phyloP scores from a whole-genome alignment of 2,797 vertebrate genomes.

The Cryptoprocta ferox region DNA sequence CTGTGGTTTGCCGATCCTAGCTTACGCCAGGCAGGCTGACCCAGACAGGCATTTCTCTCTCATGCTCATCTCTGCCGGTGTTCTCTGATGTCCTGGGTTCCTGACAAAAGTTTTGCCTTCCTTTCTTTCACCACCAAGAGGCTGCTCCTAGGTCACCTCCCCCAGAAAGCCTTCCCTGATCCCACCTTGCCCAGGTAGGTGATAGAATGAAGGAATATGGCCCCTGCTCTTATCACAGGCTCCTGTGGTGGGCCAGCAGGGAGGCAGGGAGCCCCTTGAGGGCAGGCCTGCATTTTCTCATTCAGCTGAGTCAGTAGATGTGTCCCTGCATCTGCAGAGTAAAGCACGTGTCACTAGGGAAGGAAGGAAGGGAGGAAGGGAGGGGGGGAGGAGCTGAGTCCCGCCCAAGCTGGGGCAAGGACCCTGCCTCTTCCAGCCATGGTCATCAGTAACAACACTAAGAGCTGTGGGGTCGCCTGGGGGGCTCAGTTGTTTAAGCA shows the following conservation, averaged over 20 bases:
- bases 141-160: constrained; percentile 58
- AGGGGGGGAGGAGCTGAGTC: not conserved
- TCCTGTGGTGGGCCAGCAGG: fast-evolving
- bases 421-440: not conserved
- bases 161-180: constrained; percentile 52
- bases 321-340: fast-evolving
- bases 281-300: not conserved
- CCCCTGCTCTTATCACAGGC: not conserved
- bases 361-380: fast-evolving
- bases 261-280: not conserved
- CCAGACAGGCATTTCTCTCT: not conserved
- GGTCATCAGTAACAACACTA: fast-evolving
- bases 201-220: not conserved
- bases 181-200: no score
- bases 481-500: no score
- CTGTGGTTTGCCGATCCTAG: fast-evolving
- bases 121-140: not conserved
- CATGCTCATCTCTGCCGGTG: not conserved
- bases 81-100: not conserved
- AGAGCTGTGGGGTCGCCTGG: fast-evolving
- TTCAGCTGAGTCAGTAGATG: fast-evolving
- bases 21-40: not conserved
- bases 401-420: not conserved
- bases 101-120: not conserved
- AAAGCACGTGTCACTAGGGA: fast-evolving